Percentiles rank a stretch among this genome's conserved stretches.
Evolutionary conservation across 2,888 invertebrate genomes (phyloP).

Genomic region (Apodemia mormo): DNA sequence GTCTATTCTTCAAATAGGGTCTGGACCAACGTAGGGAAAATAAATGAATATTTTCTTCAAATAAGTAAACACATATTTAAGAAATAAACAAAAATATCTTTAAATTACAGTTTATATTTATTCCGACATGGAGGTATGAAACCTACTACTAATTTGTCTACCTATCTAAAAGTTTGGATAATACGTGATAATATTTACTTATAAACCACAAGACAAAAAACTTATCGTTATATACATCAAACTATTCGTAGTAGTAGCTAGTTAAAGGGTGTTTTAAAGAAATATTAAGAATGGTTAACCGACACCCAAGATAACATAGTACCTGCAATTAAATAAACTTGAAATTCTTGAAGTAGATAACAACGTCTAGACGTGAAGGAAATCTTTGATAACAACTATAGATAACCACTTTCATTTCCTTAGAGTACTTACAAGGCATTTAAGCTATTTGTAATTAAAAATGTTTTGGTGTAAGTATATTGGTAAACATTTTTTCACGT

Average conservation of each 20-base stretch:
- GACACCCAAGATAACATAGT: neutral
- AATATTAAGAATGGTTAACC: neutral
- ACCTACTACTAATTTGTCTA: no score
- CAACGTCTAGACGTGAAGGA: conserved; percentile 7
- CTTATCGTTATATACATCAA: no score
- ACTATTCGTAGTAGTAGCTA: neutral
- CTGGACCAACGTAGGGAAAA: no score
- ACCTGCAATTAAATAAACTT: conserved; percentile 5
- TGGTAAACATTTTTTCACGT: neutral
- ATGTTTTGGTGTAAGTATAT: neutral
- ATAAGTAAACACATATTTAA: no score
- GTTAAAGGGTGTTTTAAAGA: neutral
- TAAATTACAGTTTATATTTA: no score
- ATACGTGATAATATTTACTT: no score
- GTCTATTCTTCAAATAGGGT: no score
- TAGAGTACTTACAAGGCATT: neutral
- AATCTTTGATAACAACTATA: conserved; percentile 7
- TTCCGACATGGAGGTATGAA: no score
- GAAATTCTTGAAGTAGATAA: conserved; percentile 10
- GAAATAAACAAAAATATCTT: no score
- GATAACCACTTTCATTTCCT: conserved; percentile 17
- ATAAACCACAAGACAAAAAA: no score
- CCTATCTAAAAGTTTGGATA: no score
- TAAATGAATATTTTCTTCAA: no score
- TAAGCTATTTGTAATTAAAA: neutral